Percentiles rank a stretch among this genome's conserved stretches.
Conservation (phyloP, 2,888 invertebrate species). For the Deilephila elpenor region DNA sequence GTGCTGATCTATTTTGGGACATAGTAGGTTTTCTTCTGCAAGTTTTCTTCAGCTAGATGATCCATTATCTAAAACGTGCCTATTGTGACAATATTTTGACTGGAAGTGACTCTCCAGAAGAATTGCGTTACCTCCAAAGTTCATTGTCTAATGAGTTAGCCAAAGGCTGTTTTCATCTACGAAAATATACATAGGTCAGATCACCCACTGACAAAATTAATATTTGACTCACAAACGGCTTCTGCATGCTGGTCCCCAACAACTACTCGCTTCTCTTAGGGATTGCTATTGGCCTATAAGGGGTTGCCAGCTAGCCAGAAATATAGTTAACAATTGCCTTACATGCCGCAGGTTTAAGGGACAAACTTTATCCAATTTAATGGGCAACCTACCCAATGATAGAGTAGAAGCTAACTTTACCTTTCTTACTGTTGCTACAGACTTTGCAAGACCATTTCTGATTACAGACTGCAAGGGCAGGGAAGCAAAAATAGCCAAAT, state of each 20-base stretch:
- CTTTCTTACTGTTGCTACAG: conserved; percentile 33
- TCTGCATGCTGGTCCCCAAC: conserved; percentile 37
- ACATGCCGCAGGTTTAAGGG: conserved; percentile 30
- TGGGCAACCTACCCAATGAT: conserved; percentile 32
- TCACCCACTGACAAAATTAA: conserved; percentile 32
- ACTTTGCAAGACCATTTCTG: conserved; percentile 32
- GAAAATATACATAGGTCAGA: too few relatives aligned
- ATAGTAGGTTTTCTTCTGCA: too few relatives aligned
- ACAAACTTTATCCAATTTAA: background rate
- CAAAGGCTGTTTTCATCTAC: too few relatives aligned
- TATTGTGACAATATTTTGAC: too few relatives aligned
- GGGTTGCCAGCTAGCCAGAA: conserved; percentile 33
- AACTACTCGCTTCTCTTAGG: conserved; percentile 30
- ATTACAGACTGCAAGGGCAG: conserved; percentile 34
- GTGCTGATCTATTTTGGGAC: too few relatives aligned
- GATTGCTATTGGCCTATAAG: conserved; percentile 36
- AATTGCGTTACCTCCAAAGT: too few relatives aligned
- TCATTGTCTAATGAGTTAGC: too few relatives aligned
- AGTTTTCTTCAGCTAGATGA: too few relatives aligned
- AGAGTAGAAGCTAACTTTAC: conserved; percentile 32
- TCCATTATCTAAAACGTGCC: too few relatives aligned
- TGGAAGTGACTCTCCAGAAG: too few relatives aligned
- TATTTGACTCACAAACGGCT: conserved; percentile 33
- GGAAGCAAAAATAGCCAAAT: conserved; percentile 33
- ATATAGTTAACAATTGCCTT: conserved; percentile 27